Conservation (phyloP, 2,797 vertebrate genomes). For the Clarias platycephalus region DNA sequence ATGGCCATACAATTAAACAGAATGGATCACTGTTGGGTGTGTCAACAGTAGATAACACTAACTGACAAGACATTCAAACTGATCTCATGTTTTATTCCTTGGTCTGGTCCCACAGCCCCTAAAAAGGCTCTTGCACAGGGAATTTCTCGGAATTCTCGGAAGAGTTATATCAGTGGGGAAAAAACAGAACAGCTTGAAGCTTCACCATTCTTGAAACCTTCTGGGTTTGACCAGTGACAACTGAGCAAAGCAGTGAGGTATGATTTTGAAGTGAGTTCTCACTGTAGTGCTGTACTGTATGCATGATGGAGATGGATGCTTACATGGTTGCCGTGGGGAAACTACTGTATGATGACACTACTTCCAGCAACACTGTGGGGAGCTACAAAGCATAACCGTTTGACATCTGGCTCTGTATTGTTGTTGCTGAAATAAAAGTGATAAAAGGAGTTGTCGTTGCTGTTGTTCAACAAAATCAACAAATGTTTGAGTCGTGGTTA, state of each 20-base stretch:
- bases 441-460: not conserved
- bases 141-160: not conserved
- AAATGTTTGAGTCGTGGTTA: not conserved
- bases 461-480: not conserved
- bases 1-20: not conserved
- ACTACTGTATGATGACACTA: conserved; percentile 62
- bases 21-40: not conserved
- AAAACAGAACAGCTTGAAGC: too few species aligned
- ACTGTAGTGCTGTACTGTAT: conserved; percentile 66
- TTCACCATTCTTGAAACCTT: not conserved
- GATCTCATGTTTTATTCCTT: not conserved
- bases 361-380: conserved; percentile 66
- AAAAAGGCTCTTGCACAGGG: not conserved
- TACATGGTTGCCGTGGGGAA: conserved; percentile 65
- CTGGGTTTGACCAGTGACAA: conserved; percentile 66
- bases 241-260: conserved; percentile 70
- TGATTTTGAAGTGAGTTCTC: conserved; percentile 64
- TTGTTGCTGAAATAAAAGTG: not conserved
- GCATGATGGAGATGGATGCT: conserved; percentile 66
- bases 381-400: conserved; percentile 52
- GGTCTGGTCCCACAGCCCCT: not conserved
- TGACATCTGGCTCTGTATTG: conserved; percentile 16
- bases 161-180: not conserved
- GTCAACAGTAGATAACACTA: not conserved
- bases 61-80: not conserved